phyloP scores from a whole-genome alignment of 2,888 invertebrate species.

The Pasiphila rectangulata region DNA sequence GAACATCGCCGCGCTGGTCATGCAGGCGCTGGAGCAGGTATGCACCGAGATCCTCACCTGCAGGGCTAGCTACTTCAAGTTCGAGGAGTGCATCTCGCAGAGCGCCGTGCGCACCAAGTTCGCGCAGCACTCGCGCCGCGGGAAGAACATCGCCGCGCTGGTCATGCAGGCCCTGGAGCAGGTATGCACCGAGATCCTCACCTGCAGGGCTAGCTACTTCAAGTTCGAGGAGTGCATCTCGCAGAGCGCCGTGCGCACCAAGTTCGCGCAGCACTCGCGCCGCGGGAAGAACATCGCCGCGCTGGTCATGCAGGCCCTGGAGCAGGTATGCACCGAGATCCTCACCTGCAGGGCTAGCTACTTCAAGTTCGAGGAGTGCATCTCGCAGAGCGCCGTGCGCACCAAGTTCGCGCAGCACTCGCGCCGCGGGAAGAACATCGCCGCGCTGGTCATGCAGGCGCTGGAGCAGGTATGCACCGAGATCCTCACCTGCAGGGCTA shows the following conservation, averaged over 20 bases:
- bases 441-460: slow-evolving; percentile 83
- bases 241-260: slow-evolving; percentile 98
- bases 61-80: too few relatives aligned
- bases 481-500: too few relatives aligned
- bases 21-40: slow-evolving; percentile 81
- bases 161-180: slow-evolving; percentile 82
- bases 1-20: slow-evolving; percentile 87
- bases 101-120: slow-evolving; percentile 99
- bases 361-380: too few relatives aligned
- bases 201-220: too few relatives aligned
- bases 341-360: too few relatives aligned
- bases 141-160: slow-evolving; percentile 90
- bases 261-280: slow-evolving; percentile 98
- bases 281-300: slow-evolving; percentile 93
- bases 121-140: slow-evolving; percentile 97
- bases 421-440: slow-evolving; percentile 94
- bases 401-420: slow-evolving; percentile 99
- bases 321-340: slow-evolving; percentile 52
- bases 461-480: slow-evolving; percentile 67
- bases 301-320: slow-evolving; percentile 83
- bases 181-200: slow-evolving; percentile 41
- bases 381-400: slow-evolving; percentile 97
- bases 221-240: slow-evolving; percentile 99
- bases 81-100: slow-evolving; percentile 98
- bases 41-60: too few relatives aligned